Percentiles rank a stretch among this genome's conserved stretches.
These are phyloP conservation scores for Parasteatoda lunata DNA, from an alignment of 2,888 invertebrate species.

Conservation along the genomic window DNA sequence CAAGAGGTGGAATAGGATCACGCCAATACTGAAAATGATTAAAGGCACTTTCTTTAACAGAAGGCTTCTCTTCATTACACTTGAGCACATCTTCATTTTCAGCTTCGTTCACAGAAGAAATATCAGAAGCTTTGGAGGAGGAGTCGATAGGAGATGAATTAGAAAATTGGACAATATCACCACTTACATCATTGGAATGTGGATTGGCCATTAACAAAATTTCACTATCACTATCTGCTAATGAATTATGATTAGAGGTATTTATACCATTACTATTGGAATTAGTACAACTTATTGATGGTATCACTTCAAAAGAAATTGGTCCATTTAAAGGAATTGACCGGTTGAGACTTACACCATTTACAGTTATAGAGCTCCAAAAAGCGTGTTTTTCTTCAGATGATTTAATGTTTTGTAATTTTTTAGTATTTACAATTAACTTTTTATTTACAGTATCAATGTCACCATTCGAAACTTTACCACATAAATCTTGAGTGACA, in stretches of 20 bases:
- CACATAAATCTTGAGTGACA: slow-evolving; percentile 29
- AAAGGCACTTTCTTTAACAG: slow-evolving; percentile 71
- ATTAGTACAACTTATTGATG: slow-evolving; percentile 16
- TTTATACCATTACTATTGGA: slow-evolving; percentile 14
- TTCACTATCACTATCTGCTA: background rate
- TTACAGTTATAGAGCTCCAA: slow-evolving; percentile 27
- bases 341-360: slow-evolving; percentile 17
- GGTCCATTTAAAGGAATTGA: slow-evolving; percentile 10
- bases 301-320: slow-evolving; percentile 12
- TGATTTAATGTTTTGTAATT: background rate
- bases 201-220: background rate
- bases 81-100: slow-evolving; percentile 30
- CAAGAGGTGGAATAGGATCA: slow-evolving; percentile 76
- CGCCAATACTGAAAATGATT: slow-evolving; percentile 78
- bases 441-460: background rate
- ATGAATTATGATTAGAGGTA: no score
- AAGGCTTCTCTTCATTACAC: background rate
- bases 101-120: background rate
- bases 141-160: background rate
- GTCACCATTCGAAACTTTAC: slow-evolving; percentile 22
- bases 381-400: slow-evolving; percentile 17
- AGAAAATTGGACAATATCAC: no score
- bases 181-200: slow-evolving; percentile 23
- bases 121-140: slow-evolving; percentile 19
- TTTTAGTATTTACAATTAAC: background rate